Percentiles rank a stretch among this genome's conserved stretches.
These are phyloP conservation scores for Laspeyria flexula DNA, from an alignment of 2,888 invertebrate species.

Conservation along the genomic window DNA sequence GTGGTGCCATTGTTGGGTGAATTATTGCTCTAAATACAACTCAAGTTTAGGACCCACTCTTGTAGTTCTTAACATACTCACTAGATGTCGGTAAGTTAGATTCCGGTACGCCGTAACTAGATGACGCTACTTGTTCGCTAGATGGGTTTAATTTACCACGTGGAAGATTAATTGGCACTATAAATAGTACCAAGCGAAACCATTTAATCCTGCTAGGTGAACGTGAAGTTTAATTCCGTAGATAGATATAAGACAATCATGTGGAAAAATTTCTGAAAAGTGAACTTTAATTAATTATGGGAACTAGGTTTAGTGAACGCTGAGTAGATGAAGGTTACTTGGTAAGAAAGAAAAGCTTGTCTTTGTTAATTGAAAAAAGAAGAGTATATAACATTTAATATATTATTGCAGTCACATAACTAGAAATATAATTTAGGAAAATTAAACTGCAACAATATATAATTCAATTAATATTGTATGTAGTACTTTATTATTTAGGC, in stretches of 20 bases:
- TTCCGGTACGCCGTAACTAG: slow-evolving; percentile 8
- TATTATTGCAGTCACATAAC: no score
- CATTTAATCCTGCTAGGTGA: neutral
- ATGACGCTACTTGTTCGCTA: slow-evolving; percentile 26
- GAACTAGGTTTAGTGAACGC: no score
- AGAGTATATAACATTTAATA: no score
- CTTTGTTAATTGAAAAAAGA: no score
- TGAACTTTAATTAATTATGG: no score
- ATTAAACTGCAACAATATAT: no score
- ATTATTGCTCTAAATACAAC: slow-evolving; percentile 18
- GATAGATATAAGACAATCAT: neutral
- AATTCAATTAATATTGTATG: no score
- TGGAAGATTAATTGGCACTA: slow-evolving; percentile 17
- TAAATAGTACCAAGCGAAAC: slow-evolving; percentile 7
- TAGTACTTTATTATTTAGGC: no score
- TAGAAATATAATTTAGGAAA: no score
- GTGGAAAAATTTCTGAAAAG: neutral
- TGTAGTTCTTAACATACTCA: neutral
- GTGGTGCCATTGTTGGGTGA: slow-evolving; percentile 36
- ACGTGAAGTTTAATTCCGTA: neutral
- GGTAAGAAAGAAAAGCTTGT: no score
- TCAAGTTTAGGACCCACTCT: slow-evolving; percentile 6
- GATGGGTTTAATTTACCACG: slow-evolving; percentile 6
- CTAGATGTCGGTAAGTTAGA: slow-evolving; percentile 22
- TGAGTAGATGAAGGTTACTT: no score